Percentiles rank a stretch among this genome's conserved stretches.
Conservation (phyloP, 2,888 invertebrate genomes). For the Halocaridina rubra region DNA sequence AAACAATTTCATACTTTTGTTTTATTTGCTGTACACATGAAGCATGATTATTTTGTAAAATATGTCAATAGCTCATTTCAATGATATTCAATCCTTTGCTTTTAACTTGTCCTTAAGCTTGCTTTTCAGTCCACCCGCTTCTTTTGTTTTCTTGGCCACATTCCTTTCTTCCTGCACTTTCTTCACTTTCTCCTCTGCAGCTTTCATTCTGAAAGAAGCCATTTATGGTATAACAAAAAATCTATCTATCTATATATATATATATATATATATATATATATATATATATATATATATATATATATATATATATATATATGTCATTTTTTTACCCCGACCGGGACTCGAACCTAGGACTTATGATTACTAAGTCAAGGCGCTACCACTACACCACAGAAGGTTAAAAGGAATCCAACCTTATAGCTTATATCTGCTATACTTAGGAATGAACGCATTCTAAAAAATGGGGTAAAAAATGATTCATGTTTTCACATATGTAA, state of each 20-base stretch:
- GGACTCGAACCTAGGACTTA: too few species aligned
- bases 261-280: neutral
- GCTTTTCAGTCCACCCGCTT: conserved; percentile 65
- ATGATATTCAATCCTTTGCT: conserved; percentile 1
- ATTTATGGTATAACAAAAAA: neutral
- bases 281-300: neutral
- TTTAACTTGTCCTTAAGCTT: conserved; percentile 64
- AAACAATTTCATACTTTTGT: neutral
- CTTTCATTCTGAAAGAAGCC: conserved; percentile 72
- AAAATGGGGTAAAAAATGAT: too few species aligned
- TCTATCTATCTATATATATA: neutral
- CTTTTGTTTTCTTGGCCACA: conserved; percentile 63
- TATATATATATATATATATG: neutral
- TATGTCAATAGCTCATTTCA: too few species aligned
- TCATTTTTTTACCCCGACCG: too few species aligned
- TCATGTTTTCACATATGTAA: too few species aligned
- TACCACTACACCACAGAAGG: too few species aligned
- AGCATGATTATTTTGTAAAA: too few species aligned
- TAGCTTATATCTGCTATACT: too few species aligned
- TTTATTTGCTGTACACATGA: too few species aligned
- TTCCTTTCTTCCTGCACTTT: conserved; percentile 64
- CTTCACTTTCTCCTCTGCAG: conserved; percentile 65
- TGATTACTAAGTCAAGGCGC: too few species aligned
- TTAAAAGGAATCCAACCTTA: too few species aligned
- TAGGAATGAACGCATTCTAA: too few species aligned